phyloP scores from a whole-genome alignment of 2,113 vertebrate genomes.

The Macquaria ambigua region DNA sequence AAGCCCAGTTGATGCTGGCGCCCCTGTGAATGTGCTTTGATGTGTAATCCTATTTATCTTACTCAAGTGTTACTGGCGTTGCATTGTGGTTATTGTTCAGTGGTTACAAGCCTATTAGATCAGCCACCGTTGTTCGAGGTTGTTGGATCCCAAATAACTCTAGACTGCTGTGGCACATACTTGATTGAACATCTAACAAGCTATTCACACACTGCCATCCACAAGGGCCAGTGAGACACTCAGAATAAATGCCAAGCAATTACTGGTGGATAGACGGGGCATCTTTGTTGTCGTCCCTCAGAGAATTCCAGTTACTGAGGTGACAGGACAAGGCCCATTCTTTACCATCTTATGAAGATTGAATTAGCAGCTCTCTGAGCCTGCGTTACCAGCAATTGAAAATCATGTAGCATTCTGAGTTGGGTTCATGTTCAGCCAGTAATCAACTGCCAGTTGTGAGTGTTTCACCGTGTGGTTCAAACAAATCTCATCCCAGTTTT shows the following conservation, averaged over 20 bases:
- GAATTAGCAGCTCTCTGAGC: constrained; percentile 47
- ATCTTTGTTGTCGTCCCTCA: constrained; percentile 15
- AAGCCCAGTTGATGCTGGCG: not conserved
- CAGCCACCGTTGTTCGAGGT: not conserved
- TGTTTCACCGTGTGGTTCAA: constrained; percentile 10
- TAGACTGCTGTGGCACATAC: constrained; percentile 4
- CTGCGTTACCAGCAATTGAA: not conserved
- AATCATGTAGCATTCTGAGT: constrained; percentile 23
- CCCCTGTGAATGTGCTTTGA: not conserved
- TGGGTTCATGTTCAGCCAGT: not conserved
- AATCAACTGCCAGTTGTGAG: constrained; percentile 12
- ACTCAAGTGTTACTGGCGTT: constrained; percentile 8
- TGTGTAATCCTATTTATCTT: constrained; percentile 6
- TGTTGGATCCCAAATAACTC: constrained; percentile 24
- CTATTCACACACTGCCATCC: constrained; percentile 23
- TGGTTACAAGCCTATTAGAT: constrained; percentile 22
- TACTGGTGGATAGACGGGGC: constrained; percentile 29
- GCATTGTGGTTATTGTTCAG: constrained; percentile 22
- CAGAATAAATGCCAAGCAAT: constrained; percentile 51
- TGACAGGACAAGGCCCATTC: constrained; percentile 25
- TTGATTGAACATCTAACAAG: constrained; percentile 56
- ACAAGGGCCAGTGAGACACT: constrained; percentile 9
- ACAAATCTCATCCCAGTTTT: constrained; percentile 17
- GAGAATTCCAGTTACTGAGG: constrained; percentile 32
- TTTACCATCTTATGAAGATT: constrained; percentile 32